phyloP scores from a whole-genome alignment of 2,888 invertebrate species.

The Brachycybe producta region DNA sequence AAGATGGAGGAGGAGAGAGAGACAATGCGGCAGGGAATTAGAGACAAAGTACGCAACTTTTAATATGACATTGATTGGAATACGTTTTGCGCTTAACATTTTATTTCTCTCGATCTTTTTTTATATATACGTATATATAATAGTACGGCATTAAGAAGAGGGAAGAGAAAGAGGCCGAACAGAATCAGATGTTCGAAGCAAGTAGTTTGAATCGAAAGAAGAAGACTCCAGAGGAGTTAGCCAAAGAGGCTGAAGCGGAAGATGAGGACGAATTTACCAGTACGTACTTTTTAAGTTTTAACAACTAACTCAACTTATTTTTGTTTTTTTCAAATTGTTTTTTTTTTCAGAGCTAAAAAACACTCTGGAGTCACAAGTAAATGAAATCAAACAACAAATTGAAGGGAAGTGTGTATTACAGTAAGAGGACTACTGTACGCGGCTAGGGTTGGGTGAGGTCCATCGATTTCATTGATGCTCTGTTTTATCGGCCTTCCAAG shows the following conservation, averaged over 20 bases:
- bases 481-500: too few species aligned
- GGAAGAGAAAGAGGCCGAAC: constrained; percentile 76
- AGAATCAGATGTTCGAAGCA: constrained; percentile 58
- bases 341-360: constrained; percentile 84
- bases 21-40: constrained; percentile 97
- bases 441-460: neutral
- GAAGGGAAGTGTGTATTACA: constrained; percentile 57
- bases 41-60: constrained; percentile 73
- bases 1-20: constrained; percentile 99
- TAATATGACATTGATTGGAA: neutral
- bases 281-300: constrained; percentile 30
- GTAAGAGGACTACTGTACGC: too few species aligned
- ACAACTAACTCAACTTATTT: neutral
- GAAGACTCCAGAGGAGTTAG: constrained; percentile 95
- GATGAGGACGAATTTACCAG: constrained; percentile 94
- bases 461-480: too few species aligned
- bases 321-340: constrained; percentile 1
- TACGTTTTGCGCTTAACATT: neutral
- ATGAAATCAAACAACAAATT: constrained; percentile 88
- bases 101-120: neutral
- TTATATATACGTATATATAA: neutral
- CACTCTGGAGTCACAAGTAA: constrained; percentile 92
- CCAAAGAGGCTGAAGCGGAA: constrained; percentile 88
- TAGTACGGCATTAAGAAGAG: constrained; percentile 99
- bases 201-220: constrained; percentile 88